These are phyloP conservation scores for Eriocheir sinensis DNA, from an alignment of 1,140 invertebrate genomes.

Conservation along the genomic window DNA sequence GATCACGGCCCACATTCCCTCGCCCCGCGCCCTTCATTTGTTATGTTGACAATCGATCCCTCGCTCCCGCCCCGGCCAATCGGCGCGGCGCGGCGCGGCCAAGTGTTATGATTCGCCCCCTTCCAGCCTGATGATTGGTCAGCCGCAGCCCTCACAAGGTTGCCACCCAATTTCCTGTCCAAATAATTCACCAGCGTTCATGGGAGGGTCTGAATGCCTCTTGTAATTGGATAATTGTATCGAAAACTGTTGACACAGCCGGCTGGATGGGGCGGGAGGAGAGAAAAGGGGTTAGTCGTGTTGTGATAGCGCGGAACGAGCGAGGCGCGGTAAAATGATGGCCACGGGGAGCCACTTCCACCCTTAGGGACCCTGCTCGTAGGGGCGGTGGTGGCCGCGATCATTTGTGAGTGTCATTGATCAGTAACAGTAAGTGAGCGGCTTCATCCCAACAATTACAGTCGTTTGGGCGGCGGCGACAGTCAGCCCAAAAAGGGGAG, in stretches of 20 bases:
- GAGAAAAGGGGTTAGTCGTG: slow-evolving; percentile 71
- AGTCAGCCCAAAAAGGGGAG: slow-evolving; percentile 49
- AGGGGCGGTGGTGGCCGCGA: slow-evolving; percentile 45
- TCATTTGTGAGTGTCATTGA: slow-evolving; percentile 67
- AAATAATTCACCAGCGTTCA: slow-evolving; percentile 76
- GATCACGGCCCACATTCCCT: slow-evolving; percentile 62
- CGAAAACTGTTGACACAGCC: slow-evolving; percentile 78
- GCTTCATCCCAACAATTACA: slow-evolving; percentile 74
- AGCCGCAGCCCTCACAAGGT: slow-evolving; percentile 56
- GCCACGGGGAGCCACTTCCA: slow-evolving; percentile 29
- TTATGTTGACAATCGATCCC: slow-evolving; percentile 78
- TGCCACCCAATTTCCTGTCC: slow-evolving; percentile 78
- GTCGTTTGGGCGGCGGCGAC: slow-evolving; percentile 69
- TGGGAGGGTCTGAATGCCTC: slow-evolving; percentile 74
- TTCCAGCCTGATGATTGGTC: slow-evolving; percentile 65
- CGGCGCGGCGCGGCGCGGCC: slow-evolving; percentile 52
- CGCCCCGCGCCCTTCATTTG: slow-evolving; percentile 71
- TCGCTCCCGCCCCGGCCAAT: slow-evolving; percentile 61
- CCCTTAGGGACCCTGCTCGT: slow-evolving; percentile 23
- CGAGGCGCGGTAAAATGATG: slow-evolving; percentile 56
- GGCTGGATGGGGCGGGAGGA: slow-evolving; percentile 63
- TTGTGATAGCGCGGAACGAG: slow-evolving; percentile 61
- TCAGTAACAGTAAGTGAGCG: slow-evolving; percentile 70
- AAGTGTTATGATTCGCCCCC: slow-evolving; percentile 76
- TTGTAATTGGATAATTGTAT: slow-evolving; percentile 79